Base-by-base conservation (phyloP, 2,888 invertebrate genomes). In the Tetragonula carbonaria region DNA sequence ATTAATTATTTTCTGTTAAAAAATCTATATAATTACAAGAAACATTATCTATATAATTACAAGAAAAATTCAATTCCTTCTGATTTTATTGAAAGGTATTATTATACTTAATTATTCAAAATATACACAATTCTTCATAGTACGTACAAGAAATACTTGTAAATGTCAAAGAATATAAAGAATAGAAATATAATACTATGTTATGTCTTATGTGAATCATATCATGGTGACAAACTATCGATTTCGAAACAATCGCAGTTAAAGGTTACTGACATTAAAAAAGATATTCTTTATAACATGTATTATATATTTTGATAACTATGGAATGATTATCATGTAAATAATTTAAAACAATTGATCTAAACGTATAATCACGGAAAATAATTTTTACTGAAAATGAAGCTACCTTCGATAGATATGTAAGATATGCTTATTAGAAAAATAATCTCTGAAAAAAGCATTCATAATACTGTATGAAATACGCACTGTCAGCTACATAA, bases 151-250 rank as follows among this genome's bases (percentile, higher is more conserved):
- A 85, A 63, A 50, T 63, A 51, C 11, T 62, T 50, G 38, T 53
- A 45, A 45, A 45, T 84, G 63, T 75, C 50, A 53, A 76, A 84
- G 55, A 78, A 73, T 70, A 66, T n/a, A 65, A 77, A 66, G 68
- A 77, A 57, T 73, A 72, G 71, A 51, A 78, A 77, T 70, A 57
- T 85, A 71, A 73, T 86, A 77, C 76, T 57, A 72, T 70, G 68
- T 84, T 86, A 78, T 78, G 16, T 33, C 45, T 78, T 82, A 23
- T 23, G 78, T 85, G 85, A 85, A 85, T 86, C 85, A 85, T 80
- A 74, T 74, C 76, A 85, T 84, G 72, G 57, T 85, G 79, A 85
- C 66, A 85, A 80, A 74, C 38, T 74, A 76, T 79, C 70, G 76
- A 78, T 84, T 79, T 57, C 55, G 68, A 79, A 73, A 67, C 28